phyloP scores from a whole-genome alignment of 2,113 vertebrate species.

The Pseudopodoces humilis region DNA sequence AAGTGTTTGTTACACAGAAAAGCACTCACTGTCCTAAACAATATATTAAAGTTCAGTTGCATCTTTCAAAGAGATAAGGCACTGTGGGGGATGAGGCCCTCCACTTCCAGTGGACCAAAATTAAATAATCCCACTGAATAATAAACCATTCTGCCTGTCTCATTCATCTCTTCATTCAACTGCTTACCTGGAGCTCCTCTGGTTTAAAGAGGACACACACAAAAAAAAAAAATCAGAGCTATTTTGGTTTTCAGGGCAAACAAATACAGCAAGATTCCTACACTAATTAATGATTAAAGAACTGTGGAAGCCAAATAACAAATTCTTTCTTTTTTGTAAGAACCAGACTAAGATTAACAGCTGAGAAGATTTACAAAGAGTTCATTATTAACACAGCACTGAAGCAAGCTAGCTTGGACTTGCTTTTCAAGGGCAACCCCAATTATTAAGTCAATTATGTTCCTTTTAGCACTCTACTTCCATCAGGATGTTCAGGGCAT shows the following conservation, averaged over 20 bases:
- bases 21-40: neutral
- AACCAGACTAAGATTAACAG: constrained; percentile 1
- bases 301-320: neutral
- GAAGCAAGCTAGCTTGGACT: neutral
- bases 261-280: neutral
- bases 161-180: neutral
- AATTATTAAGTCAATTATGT: constrained; percentile 35
- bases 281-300: constrained; percentile 1
- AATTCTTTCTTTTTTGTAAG: neutral
- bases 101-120: neutral
- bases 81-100: neutral
- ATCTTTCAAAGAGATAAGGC: constrained; percentile 5
- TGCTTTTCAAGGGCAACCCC: constrained; percentile 26
- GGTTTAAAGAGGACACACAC: neutral
- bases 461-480: neutral
- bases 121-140: neutral
- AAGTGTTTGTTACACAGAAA: neutral
- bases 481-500: neutral
- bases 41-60: neutral
- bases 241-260: constrained; percentile 2
- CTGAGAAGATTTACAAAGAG: constrained; percentile 28
- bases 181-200: neutral
- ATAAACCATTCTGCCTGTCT: neutral
- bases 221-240: neutral
- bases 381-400: constrained; percentile 25